Conservation (phyloP, 2,888 invertebrate species). For the Buathra laborator region DNA sequence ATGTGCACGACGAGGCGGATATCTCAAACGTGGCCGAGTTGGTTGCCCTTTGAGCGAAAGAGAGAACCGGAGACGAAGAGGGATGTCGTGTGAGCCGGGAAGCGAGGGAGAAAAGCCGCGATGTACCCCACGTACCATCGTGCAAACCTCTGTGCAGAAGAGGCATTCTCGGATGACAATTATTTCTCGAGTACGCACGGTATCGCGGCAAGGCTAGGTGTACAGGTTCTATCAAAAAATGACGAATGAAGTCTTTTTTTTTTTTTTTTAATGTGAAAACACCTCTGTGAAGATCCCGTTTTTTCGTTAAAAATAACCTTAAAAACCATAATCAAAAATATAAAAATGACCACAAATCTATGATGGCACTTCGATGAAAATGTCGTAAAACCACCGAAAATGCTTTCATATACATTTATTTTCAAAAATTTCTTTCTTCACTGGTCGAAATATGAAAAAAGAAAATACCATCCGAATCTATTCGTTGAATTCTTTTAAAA, state of each 20-base stretch:
- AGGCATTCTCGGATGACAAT: constrained; percentile 79
- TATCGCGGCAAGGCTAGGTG: constrained; percentile 43
- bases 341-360: too few species aligned
- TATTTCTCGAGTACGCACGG: constrained; percentile 76
- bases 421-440: too few species aligned
- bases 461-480: too few species aligned
- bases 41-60: constrained; percentile 45
- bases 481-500: too few species aligned
- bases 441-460: too few species aligned
- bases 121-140: constrained; percentile 60
- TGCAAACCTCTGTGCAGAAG: constrained; percentile 47
- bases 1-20: constrained; percentile 36
- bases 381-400: too few species aligned
- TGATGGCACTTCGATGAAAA: too few species aligned
- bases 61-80: constrained; percentile 56
- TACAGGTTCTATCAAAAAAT: constrained; percentile 17
- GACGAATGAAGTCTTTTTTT: background rate
- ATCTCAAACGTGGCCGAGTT: constrained; percentile 52
- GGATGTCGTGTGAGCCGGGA: constrained; percentile 56
- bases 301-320: too few species aligned
- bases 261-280: too few species aligned
- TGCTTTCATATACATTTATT: too few species aligned
- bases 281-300: too few species aligned
- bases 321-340: too few species aligned
- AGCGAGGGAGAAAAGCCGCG: constrained; percentile 59